Conservation (phyloP, 2,113 vertebrate species). For the Ctenomys sociabilis region DNA sequence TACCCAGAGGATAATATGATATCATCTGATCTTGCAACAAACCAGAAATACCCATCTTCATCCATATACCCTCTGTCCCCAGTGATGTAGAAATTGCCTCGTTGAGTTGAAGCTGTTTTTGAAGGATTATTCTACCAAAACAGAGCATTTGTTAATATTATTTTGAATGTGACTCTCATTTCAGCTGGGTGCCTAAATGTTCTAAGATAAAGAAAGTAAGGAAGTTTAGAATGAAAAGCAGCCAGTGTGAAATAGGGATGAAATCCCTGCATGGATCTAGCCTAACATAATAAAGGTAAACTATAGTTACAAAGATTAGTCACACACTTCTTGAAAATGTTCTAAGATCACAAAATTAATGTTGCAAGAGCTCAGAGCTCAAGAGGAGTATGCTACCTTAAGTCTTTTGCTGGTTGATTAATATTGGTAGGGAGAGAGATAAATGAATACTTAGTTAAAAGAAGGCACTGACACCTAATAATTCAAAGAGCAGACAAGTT, state of each 20-base stretch:
- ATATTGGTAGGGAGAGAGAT: neutral
- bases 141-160: constrained; percentile 39
- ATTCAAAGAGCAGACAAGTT: neutral
- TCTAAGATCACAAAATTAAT: neutral
- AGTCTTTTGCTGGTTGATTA: constrained; percentile 31
- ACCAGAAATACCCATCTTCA: constrained; percentile 91
- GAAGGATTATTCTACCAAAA: constrained; percentile 86
- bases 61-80: constrained; percentile 89
- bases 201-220: neutral
- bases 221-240: constrained; percentile 16
- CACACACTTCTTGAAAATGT: neutral
- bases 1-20: constrained; percentile 92
- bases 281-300: neutral
- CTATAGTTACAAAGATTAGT: neutral
- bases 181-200: constrained; percentile 5
- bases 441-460: neutral
- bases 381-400: neutral
- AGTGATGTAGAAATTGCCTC: constrained; percentile 89
- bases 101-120: constrained; percentile 86
- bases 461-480: neutral
- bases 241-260: constrained; percentile 15
- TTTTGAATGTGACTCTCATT: neutral
- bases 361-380: neutral
- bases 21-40: constrained; percentile 90
- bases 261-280: neutral